These are phyloP conservation scores for Heteromyza rotundicornis DNA, from an alignment of 2,888 invertebrate genomes.

Conservation along the genomic window DNA sequence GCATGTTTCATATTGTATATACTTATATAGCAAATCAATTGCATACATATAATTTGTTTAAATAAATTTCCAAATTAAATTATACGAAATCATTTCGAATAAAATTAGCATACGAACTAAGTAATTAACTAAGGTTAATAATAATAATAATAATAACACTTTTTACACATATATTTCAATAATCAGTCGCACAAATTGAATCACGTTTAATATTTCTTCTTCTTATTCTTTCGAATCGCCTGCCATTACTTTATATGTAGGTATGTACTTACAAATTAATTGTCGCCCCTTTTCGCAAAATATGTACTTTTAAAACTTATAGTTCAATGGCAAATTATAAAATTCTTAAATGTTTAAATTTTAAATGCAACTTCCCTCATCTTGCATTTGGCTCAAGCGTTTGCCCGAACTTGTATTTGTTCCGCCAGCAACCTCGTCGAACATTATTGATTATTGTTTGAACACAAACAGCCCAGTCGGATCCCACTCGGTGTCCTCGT, in stretches of 20 bases:
- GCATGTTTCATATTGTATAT: no score
- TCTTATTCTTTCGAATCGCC: slow-evolving; percentile 10
- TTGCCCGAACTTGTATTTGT: no score
- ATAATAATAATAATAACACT: slow-evolving; percentile 24
- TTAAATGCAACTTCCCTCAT: slow-evolving; percentile 4
- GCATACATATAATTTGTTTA: no score
- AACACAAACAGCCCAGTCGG: slow-evolving; percentile 65
- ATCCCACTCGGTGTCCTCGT: slow-evolving; percentile 75
- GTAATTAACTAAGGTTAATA: no score
- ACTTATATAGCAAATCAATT: no score
- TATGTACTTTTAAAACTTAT: slow-evolving; percentile 4
- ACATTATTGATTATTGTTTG: slow-evolving; percentile 60
- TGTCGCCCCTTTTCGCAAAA: not conserved
- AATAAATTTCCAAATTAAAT: no score
- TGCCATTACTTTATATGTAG: slow-evolving; percentile 24
- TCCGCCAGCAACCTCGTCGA: slow-evolving; percentile 30
- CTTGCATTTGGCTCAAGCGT: not conserved
- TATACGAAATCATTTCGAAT: no score
- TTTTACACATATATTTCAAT: slow-evolving; percentile 41
- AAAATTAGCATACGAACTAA: no score
- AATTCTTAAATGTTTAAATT: not conserved
- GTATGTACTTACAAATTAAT: slow-evolving; percentile 11
- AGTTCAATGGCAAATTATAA: slow-evolving; percentile 7
- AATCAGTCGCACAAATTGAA: slow-evolving; percentile 56
- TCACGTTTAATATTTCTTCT: slow-evolving; percentile 46